Evolutionary conservation across 2,888 invertebrate species (phyloP), one percentile per base, ranked within the genome.

Genomic region (Junonia oenone): DNA sequence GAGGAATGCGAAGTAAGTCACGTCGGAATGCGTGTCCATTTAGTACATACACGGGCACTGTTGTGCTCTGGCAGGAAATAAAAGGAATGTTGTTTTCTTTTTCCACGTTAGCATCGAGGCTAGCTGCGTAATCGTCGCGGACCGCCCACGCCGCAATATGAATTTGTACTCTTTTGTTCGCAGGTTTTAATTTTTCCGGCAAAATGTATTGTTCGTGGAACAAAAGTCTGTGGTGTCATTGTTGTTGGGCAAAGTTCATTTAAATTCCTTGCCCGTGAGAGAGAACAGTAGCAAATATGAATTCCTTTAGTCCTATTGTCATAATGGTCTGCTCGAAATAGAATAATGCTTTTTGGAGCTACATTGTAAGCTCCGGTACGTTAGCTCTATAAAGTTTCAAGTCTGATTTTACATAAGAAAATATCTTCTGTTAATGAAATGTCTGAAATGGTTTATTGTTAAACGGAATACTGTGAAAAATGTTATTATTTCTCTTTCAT

Each of bases 211-310:
- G 89, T 88, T 57, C 83, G 71, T 75, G 76, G 81, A 85, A 90
- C 88, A 89, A 89, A 85, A 84, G 86, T 83, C 78, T 76, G 77
- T 75, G 81, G 83, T 87, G 84, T 87, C 87, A 88, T 88, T 61
- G 60, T 61, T 58, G 87, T 83, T 83, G 82, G 83, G 81, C 83
- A 87, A 86, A 88, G 89, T 88, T 88, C 87, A 88, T 89, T 89
- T 88, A 85, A 86, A 88, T 88, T 88, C 87, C 76, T 76, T 70
- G 76, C 79, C 81, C 79, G 84, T 84, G 83, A 86, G 85, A 83
- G 83, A 75, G 81, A 85, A 86, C 87, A 81, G 86, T 86, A 80
- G 84, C 86, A 86, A 88, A 87, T 89, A 86, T 87, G 87, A 87
- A 86, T 87, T 85, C 83, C 83, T 84, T 83, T 83, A 81, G 80